A percentile compares a stretch with the other conserved stretches of the same genome.
phyloP scores from a whole-genome alignment of 2,888 invertebrate species.

The Erebia aethiops region DNA sequence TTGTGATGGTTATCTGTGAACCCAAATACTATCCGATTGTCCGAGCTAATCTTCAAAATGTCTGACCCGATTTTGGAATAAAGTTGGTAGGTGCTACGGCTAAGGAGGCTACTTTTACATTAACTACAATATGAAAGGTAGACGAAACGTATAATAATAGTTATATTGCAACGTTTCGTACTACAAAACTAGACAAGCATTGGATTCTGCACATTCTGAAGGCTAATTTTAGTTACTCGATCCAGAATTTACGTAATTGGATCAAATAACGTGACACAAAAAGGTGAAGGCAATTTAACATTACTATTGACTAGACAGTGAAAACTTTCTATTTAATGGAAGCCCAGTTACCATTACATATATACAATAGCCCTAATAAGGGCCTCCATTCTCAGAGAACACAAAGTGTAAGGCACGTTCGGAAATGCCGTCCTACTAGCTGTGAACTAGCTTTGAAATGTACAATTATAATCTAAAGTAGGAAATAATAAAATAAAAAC shows the following conservation, averaged over 20 bases:
- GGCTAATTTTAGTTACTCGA: background rate
- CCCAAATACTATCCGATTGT: no score
- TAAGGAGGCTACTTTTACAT: no score
- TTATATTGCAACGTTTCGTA: no score
- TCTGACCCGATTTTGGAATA: no score
- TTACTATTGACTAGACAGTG: background rate
- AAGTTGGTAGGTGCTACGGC: no score
- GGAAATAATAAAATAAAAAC: conserved; percentile 41
- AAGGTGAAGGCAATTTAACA: background rate
- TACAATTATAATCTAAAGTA: conserved; percentile 3
- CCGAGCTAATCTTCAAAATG: no score
- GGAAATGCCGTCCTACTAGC: conserved; percentile 26
- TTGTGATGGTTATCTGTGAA: no score
- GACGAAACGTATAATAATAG: no score
- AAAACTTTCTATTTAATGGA: conserved; percentile 18
- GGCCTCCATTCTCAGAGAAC: conserved; percentile 20
- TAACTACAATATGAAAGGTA: no score
- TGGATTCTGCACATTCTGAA: no score
- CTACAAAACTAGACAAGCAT: no score
- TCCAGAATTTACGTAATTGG: background rate
- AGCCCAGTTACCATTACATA: conserved; percentile 24
- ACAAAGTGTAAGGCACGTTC: conserved; percentile 36
- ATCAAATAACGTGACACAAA: background rate
- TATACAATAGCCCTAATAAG: conserved; percentile 17
- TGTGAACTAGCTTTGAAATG: background rate